phyloP scores from a whole-genome alignment of 1,140 invertebrate species.

The Oryctes rhinoceros region DNA sequence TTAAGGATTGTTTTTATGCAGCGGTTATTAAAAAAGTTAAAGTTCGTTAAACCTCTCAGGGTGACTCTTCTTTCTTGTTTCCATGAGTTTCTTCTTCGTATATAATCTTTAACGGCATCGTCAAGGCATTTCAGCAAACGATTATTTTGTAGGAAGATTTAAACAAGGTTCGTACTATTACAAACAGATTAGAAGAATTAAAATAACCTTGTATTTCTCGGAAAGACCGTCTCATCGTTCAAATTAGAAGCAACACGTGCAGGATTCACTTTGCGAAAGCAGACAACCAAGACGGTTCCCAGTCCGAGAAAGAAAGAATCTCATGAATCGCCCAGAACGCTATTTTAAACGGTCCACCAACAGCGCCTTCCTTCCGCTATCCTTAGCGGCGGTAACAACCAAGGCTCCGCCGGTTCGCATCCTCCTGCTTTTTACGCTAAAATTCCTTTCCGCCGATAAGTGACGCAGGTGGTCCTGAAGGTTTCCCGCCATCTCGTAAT shows the following conservation, averaged over 20 bases:
- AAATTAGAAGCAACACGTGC: background rate
- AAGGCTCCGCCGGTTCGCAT: background rate
- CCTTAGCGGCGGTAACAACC: background rate
- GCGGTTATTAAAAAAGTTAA: background rate
- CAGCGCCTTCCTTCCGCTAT: background rate
- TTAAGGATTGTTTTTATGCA: background rate
- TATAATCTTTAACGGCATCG: no score
- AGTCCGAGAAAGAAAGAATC: background rate
- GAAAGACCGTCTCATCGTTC: background rate
- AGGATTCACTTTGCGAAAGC: background rate
- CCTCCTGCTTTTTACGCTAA: background rate
- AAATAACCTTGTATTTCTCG: no score
- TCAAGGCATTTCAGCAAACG: no score
- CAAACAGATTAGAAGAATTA: no score
- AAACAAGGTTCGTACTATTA: no score
- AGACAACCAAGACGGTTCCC: background rate
- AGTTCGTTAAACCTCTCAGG: background rate
- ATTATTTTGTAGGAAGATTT: no score
- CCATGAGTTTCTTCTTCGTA: no score
- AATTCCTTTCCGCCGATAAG: slow-evolving; percentile 21
- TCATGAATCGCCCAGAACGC: background rate
- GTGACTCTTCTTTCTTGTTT: no score
- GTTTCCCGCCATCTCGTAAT: slow-evolving; percentile 12
- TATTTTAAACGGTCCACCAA: background rate
- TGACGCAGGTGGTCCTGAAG: slow-evolving; percentile 20